A percentile compares a stretch with the other conserved stretches of the same genome.
These are phyloP conservation scores for Meiosimyza platycephala DNA, from an alignment of 2,888 invertebrate species.

Conservation along the genomic window DNA sequence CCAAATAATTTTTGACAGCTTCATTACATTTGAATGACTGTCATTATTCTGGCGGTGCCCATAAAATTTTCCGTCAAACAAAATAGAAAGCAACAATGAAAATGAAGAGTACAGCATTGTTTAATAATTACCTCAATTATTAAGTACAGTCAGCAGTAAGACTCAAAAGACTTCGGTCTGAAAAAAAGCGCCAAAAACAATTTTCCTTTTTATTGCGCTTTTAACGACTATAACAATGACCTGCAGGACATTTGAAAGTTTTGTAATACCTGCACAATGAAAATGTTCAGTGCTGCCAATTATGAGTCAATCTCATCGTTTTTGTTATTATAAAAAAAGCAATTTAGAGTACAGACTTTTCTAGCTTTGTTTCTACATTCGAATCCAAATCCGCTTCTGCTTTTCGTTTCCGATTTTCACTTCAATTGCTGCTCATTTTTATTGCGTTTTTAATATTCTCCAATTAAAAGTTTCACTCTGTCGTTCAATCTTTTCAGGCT, in stretches of 20 bases:
- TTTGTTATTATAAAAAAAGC: not conserved
- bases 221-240: not conserved
- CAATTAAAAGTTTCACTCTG: conserved; percentile 3
- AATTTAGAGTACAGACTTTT: not conserved
- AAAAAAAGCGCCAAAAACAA: not conserved
- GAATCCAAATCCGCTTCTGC: not conserved
- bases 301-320: not conserved
- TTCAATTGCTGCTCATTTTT: not conserved
- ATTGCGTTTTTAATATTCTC: conserved; percentile 14
- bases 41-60: not conserved
- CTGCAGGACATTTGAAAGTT: too few relatives aligned
- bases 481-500: not conserved
- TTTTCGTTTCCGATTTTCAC: not conserved
- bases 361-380: not conserved
- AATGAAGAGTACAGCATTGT: too few relatives aligned
- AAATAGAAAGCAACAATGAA: too few relatives aligned
- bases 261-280: too few relatives aligned
- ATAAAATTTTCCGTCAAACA: not conserved
- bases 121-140: too few relatives aligned
- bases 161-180: too few relatives aligned
- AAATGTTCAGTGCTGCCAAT: not conserved
- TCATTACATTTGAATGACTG: conserved; percentile 55
- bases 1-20: conserved; percentile 40
- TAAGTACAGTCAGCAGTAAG: too few relatives aligned
- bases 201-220: not conserved